Evolutionary conservation across 2,888 invertebrate species (phyloP).

Genomic region (Acanthoscelides obtectus): DNA sequence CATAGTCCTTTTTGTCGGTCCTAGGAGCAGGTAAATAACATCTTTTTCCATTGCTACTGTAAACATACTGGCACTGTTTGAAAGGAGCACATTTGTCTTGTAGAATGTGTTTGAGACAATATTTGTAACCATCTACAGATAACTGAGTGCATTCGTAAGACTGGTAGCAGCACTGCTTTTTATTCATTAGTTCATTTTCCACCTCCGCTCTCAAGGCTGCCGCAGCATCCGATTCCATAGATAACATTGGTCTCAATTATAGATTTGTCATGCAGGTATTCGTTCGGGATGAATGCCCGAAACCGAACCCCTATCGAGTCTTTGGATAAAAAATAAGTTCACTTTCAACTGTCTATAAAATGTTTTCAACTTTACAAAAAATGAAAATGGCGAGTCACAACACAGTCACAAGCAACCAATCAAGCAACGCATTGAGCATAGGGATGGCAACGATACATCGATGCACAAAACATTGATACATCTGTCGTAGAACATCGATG

Average conservation of each 20-base stretch:
- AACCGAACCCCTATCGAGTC: no score
- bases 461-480: no score
- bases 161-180: constrained; percentile 58
- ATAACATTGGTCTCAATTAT: not conserved
- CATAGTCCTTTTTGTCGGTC: constrained; percentile 64
- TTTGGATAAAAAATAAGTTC: no score
- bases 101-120: constrained; percentile 79
- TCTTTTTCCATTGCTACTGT: constrained; percentile 63
- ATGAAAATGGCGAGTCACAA: no score
- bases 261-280: no score
- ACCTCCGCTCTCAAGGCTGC: constrained; percentile 49
- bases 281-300: no score
- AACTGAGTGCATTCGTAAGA: constrained; percentile 64
- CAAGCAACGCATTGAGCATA: no score
- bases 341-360: no score
- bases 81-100: constrained; percentile 80
- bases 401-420: no score
- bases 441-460: no score
- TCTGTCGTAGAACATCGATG: no score
- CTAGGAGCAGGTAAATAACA: constrained; percentile 76
- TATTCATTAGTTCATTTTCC: constrained; percentile 58
- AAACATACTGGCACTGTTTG: constrained; percentile 71
- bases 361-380: no score
- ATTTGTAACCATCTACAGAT: constrained; percentile 67
- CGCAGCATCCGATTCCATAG: constrained; percentile 8